Base-by-base conservation (phyloP, 2,888 invertebrate genomes). In the Petrolisthes manimaculis region DNA sequence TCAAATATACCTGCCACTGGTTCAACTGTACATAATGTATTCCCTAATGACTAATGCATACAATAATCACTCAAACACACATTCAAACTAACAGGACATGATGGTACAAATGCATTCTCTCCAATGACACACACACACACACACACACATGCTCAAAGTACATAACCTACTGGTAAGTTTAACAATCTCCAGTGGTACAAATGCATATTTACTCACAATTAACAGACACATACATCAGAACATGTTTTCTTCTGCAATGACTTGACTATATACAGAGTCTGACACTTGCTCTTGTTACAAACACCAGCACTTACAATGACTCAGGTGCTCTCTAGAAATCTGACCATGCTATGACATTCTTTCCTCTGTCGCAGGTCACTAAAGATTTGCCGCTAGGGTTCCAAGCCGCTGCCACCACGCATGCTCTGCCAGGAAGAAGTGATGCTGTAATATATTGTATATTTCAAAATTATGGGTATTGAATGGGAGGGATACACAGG, bases 261-360 rank as follows among this genome's bases (percentile, higher is more conserved):
- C 18, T 61, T 61, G 61, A 61, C 61, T 61, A 12, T 3, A 12
- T 61, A 61, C 61, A 61, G 61, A 18, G 12, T 12, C 61, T 61
- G 61, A 61, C 61, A 61, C 18, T 12, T 61, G 18, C 9, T 12
- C 18, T 61, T 18, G 9, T 61, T 12, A 61, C 18, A 18, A 51
- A 18, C 77, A 51, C 51, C 77, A 51, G 18, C 21, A 3, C 1
- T 37, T 12, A 77, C 24, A 9, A 55, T 80, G 18, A 37, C 14
- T 37, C 67, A 55, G 8, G 14, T 77, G 14, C 14, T 12, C 21
- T 61, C 55, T 85, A 88, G 54, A 88, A 88, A 56, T 88, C 88
- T 14, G 88, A 85, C 88, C 88, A 88, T 6, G 88, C 88, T 18
- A 88, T 82, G 56, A 88, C 88, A 53, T 82, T 84, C 77, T 88